Evolutionary conservation across 2,113 vertebrate genomes (phyloP).

Genomic region (Machaerirhynchus nigripectus): DNA sequence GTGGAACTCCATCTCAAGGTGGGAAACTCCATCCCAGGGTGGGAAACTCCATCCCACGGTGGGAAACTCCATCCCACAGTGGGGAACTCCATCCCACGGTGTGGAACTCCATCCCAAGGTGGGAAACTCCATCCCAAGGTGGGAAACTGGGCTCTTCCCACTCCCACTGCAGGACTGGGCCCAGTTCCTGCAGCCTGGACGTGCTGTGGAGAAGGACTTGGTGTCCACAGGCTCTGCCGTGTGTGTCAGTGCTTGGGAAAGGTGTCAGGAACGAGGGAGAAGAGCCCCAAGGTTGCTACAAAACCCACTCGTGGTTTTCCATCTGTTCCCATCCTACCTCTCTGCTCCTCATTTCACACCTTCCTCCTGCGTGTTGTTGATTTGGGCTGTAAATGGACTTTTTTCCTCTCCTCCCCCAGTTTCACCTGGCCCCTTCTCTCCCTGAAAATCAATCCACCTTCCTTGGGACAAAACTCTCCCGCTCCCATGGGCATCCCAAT

Average conservation of each 20-base stretch:
- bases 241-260: neutral
- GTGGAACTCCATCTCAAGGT: neutral
- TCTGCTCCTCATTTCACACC: neutral
- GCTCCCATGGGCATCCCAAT: neutral
- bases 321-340: neutral
- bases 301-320: neutral
- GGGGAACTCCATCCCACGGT: neutral
- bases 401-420: no score
- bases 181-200: neutral
- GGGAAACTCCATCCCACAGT: neutral
- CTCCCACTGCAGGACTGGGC: neutral
- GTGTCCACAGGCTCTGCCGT: neutral
- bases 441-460: neutral
- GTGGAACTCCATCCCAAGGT: neutral
- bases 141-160: neutral
- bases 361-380: neutral
- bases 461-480: neutral
- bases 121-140: neutral
- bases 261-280: rapidly evolving
- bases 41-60: neutral
- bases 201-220: neutral
- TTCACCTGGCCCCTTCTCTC: neutral
- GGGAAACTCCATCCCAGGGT: neutral
- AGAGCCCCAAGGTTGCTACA: neutral
- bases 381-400: neutral